Percentiles rank a stretch among this genome's conserved stretches.
These are phyloP conservation scores for Rhagophthalmus giganteus DNA, from an alignment of 2,888 invertebrate species.

Conservation along the genomic window DNA sequence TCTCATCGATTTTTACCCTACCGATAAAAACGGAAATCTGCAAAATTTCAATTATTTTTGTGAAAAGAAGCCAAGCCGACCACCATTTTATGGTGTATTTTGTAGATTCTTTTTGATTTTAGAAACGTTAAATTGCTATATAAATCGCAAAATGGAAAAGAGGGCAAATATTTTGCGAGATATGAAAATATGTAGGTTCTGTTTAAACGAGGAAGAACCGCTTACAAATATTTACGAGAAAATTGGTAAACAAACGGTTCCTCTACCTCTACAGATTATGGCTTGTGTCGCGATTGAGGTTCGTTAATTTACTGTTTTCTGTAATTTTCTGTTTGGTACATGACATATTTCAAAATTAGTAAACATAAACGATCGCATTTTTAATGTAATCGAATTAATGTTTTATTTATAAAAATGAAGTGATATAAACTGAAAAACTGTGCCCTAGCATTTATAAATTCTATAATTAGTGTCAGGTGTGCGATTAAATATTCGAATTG, in stretches of 20 bases:
- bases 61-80: conserved; percentile 46
- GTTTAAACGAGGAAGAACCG: conserved; percentile 66
- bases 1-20: conserved; percentile 16
- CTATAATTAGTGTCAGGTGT: too few relatives aligned
- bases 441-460: too few relatives aligned
- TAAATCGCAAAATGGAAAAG: conserved; percentile 60
- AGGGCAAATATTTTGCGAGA: conserved; percentile 63
- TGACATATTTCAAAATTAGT: too few relatives aligned
- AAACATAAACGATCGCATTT: too few relatives aligned
- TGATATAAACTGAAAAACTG: too few relatives aligned
- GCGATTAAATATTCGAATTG: too few relatives aligned
- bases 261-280: conserved; percentile 75
- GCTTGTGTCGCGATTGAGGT: conserved; percentile 79
- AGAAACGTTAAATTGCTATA: conserved; percentile 27
- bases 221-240: conserved; percentile 69
- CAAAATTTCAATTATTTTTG: conserved; percentile 2
- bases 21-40: conserved; percentile 27
- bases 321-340: conserved; percentile 22
- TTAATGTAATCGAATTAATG: too few relatives aligned
- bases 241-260: conserved; percentile 64
- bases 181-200: conserved; percentile 74
- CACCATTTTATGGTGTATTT: conserved; percentile 46
- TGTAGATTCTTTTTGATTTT: conserved; percentile 39
- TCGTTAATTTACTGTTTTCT: conserved; percentile 41
- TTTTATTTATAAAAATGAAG: too few relatives aligned